phyloP scores from a whole-genome alignment of 2,888 invertebrate genomes.

The Acleris holmiana region DNA sequence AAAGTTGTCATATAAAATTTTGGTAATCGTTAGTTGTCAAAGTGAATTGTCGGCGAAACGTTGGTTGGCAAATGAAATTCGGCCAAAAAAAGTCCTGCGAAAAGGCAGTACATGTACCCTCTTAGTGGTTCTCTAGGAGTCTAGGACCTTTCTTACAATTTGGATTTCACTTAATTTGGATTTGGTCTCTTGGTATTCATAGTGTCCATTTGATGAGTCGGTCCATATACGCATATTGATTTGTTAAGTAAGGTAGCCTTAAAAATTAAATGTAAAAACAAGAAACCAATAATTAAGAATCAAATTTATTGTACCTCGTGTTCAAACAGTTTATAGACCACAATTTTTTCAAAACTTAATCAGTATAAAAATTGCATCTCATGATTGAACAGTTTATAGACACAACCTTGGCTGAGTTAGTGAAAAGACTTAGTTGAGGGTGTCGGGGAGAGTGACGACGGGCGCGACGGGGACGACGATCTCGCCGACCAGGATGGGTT shows the following conservation, averaged over 20 bases:
- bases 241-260: neutral
- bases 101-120: no score
- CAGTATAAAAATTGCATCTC: constrained; percentile 22
- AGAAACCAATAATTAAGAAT: constrained; percentile 4
- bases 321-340: constrained; percentile 34
- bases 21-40: no score
- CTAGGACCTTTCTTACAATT: no score
- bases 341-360: constrained; percentile 22
- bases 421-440: constrained; percentile 50
- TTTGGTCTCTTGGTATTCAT: no score
- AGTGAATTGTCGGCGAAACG: no score
- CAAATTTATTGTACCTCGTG: constrained; percentile 38
- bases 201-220: neutral
- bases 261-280: neutral
- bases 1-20: no score
- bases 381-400: constrained; percentile 35
- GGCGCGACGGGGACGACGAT: constrained; percentile 41
- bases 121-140: no score
- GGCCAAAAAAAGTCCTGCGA: no score
- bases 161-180: no score
- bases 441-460: constrained; percentile 50
- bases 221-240: neutral
- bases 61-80: no score
- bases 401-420: constrained; percentile 13
- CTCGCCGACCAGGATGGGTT: constrained; percentile 29